Percentiles rank a stretch among this genome's conserved stretches.
Conservation (phyloP, 1,140 invertebrate species). For the Ridgeia piscesae region DNA sequence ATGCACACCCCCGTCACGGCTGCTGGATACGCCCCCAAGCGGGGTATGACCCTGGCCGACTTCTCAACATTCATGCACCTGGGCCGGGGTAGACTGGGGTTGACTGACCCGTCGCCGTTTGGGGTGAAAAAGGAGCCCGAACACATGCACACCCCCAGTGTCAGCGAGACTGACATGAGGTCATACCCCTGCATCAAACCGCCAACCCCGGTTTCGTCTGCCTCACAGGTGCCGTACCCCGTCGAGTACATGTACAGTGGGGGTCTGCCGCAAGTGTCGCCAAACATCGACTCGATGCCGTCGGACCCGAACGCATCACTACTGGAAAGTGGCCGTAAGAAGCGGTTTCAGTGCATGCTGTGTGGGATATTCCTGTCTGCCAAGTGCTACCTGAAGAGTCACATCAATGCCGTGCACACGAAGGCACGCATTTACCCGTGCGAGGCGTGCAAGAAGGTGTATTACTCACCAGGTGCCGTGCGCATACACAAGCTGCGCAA, state of each 20-base stretch:
- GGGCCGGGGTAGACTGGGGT: not conserved
- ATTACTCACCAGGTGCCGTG: slow-evolving; percentile 30
- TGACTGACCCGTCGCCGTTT: not conserved
- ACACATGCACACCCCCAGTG: not conserved
- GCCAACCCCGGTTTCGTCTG: not conserved
- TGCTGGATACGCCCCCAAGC: slow-evolving; percentile 5
- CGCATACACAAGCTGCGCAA: slow-evolving; percentile 32
- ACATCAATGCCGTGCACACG: slow-evolving; percentile 32
- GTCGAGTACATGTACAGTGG: not conserved
- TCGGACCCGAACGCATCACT: not conserved
- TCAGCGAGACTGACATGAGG: not conserved
- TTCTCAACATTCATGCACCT: not conserved
- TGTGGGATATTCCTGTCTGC: slow-evolving; percentile 32
- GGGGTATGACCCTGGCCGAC: slow-evolving; percentile 13
- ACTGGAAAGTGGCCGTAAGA: slow-evolving; percentile 1
- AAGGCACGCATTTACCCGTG: slow-evolving; percentile 29
- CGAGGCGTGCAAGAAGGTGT: slow-evolving; percentile 27
- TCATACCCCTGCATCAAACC: not conserved
- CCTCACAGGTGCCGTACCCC: not conserved
- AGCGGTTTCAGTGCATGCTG: slow-evolving; percentile 33
- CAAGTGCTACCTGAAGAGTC: slow-evolving; percentile 32
- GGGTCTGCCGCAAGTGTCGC: not conserved
- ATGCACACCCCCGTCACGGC: not conserved
- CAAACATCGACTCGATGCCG: not conserved
- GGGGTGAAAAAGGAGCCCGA: not conserved